Evolutionary conservation across 2,113 vertebrate species (phyloP), one percentile per base, ranked within the genome.

Genomic region (Sphyrna mokarran): DNA sequence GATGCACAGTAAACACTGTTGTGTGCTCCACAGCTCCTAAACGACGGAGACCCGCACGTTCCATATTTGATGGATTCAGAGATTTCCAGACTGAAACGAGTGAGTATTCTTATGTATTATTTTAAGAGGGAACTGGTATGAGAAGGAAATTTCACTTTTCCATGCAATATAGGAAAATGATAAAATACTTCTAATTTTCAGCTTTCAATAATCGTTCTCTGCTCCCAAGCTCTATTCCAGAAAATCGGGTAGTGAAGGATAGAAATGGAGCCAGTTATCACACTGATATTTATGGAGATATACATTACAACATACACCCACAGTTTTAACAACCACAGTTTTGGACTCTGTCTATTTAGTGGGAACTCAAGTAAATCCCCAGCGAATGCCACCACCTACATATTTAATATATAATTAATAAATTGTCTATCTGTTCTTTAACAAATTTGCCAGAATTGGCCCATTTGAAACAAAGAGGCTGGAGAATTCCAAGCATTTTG

Each of bases 21-120:
- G 40, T 95, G 93, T 40, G 26, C 72, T 86, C 18, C 96, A 43
- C 96, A 99, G 99, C 98, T 97, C 99, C 99, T 97, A 99, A 99
- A 97, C 98, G 99, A 96, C 98, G 99, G 96, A 98, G 99, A 97
- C 99, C 99, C 72, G 98, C 99, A 33, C 98, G 99, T 96, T 99
- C 99, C 58, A 99, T 99, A 98, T 99, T 99, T 96, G 99, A 99
- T 96, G 99, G 99, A 96, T 99, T 99, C 97, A 98, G 99, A 96
- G 99, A 99, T 97, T 99, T 99, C 96, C 99, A 99, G 96, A 99
- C 99, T 95, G 99, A 99, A 98, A 99, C 99, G 96, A 99, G 99
- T 99, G 97, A 97, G 98, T 98, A 97, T 96, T 97, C 11, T 96
- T 86, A 22, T 68, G 91, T 54, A 40, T 95, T 48, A 70, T 48